Conservation (phyloP, 1,140 invertebrate genomes). For the Drosophila pectinifera region DNA sequence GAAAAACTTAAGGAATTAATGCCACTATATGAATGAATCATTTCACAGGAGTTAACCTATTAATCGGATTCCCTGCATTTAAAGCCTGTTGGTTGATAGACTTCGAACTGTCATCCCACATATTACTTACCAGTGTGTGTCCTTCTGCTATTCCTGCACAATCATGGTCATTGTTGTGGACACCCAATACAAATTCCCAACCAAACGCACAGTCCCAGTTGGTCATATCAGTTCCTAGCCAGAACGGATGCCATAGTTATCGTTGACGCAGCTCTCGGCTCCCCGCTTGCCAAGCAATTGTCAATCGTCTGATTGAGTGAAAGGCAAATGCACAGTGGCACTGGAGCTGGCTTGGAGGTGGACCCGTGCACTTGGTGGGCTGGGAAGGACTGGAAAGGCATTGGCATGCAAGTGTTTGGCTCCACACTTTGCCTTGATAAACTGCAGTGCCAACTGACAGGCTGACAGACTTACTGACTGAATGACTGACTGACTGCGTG, state of each 20-base stretch:
- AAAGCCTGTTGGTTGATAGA: not conserved
- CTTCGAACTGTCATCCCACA: too few species aligned
- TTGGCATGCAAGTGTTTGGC: slow-evolving; percentile 20
- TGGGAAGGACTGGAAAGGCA: slow-evolving; percentile 9
- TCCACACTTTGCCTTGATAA: slow-evolving; percentile 43
- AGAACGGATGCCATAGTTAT: slow-evolving; percentile 60
- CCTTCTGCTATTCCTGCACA: not conserved
- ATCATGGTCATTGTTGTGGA: slow-evolving; percentile 9
- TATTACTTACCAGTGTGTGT: not conserved
- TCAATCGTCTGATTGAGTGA: slow-evolving; percentile 77
- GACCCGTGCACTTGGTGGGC: not conserved
- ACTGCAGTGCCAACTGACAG: slow-evolving; percentile 37
- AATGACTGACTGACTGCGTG: slow-evolving; percentile 24
- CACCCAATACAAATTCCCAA: not conserved
- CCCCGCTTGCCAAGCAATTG: slow-evolving; percentile 53
- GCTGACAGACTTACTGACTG: slow-evolving; percentile 18
- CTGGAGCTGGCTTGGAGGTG: slow-evolving; percentile 7
- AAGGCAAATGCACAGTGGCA: slow-evolving; percentile 51
- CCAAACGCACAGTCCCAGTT: not conserved
- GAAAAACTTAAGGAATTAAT: too few species aligned
- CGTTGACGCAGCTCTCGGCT: slow-evolving; percentile 29
- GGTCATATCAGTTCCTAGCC: slow-evolving; percentile 21
- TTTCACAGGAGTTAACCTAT: too few species aligned
- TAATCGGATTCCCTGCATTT: not conserved
- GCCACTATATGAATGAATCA: too few species aligned